Evolutionary conservation across 2,113 vertebrate genomes (phyloP).

Genomic region (Vidua macroura): DNA sequence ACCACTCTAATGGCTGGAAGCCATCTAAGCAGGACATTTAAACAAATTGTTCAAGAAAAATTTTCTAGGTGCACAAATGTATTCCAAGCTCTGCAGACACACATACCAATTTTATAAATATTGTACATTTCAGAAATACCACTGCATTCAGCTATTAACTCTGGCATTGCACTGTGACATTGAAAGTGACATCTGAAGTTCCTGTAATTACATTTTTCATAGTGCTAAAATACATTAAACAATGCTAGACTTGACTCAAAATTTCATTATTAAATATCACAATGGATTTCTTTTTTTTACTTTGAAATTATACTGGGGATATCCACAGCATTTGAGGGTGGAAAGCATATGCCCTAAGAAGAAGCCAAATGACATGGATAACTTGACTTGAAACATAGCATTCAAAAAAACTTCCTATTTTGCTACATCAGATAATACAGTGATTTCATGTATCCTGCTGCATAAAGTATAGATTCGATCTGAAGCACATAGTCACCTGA

Average conservation of each 20-base stretch:
- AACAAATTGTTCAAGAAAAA: background rate
- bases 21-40: background rate
- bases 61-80: background rate
- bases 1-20: background rate
- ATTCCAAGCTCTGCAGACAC: background rate
- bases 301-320: background rate
- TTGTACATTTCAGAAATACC: background rate
- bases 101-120: background rate
- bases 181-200: background rate
- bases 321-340: background rate
- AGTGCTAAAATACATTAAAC: background rate
- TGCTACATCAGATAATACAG: background rate
- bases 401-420: background rate
- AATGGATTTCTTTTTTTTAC: background rate
- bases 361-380: background rate
- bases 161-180: background rate
- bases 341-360: background rate
- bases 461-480: background rate
- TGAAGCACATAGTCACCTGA: slow-evolving; percentile 79
- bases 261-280: background rate
- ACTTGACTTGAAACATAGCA: background rate
- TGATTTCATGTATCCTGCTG: background rate
- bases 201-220: background rate
- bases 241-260: background rate
- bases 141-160: background rate